Evolutionary conservation across 1,140 invertebrate genomes (phyloP), one percentile per base, ranked within the genome.

Genomic region (Lepidurus apus): DNA sequence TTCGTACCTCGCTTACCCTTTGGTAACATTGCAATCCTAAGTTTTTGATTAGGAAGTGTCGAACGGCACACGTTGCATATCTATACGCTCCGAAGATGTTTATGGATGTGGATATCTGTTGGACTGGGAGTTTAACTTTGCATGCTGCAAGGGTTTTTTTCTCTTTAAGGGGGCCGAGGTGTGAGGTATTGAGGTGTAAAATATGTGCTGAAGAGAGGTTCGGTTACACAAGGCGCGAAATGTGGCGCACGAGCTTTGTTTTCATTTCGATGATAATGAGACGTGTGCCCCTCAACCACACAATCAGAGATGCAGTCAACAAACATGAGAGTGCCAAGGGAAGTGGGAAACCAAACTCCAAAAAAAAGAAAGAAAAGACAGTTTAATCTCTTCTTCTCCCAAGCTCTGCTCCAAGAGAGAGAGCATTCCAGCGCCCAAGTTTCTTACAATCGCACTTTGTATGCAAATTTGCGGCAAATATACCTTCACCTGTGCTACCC

Each of bases 181-280:
- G 53, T 65, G 53, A 65, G 53, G 53, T 65, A 65, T 65, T 34
- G 53, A 65, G 53, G 53, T 65, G 53, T 65, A 65, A 65, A 65
- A 65, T 65, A 65, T 65, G 53, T 65, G 53, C 21, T 65, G n/a
- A 65, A 21, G 53, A 65, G 13, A 65, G 53, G 53, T 65, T 65
- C 53, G 53, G 53, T 65, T 65, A 65, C 53, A 65, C 34, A 34
- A 34, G 53, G 53, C 53, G 53, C 53, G 53, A 65, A 65, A 65
- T 65, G 53, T 65, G 53, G 53, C 53, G 53, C 53, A 65, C 21
- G 53, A 65, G 53, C 53, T 65, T 65, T 65, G 53, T 65, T 65
- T 65, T 65, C 53, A 65, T 65, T 65, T 65, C 53, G 21, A 65
- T 65, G 53, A 21, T 65, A 65, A 65, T 65, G 53, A 65, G 53